A percentile compares a stretch with the other conserved stretches of the same genome.
phyloP scores from a whole-genome alignment of 92 coral and sea anemone species.

The Anthopleura xanthogrammica region DNA sequence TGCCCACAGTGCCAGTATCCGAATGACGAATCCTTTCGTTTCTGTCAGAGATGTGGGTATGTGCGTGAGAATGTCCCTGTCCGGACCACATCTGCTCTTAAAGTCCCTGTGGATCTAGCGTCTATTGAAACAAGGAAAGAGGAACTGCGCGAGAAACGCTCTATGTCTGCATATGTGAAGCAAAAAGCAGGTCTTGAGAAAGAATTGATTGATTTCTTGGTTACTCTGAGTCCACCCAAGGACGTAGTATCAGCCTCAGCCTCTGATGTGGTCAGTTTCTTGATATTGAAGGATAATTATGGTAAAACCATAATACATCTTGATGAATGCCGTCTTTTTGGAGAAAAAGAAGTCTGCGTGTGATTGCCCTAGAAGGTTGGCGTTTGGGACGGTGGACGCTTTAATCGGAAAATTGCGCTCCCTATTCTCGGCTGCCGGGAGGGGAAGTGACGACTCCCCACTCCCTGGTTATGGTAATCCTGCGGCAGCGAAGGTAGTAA shows the following conservation, averaged over 20 bases:
- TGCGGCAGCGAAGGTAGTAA: neutral
- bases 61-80: neutral
- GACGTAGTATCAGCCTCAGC: neutral
- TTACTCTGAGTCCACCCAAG: too few species aligned
- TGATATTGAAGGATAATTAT: neutral
- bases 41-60: conserved; percentile 9
- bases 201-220: neutral
- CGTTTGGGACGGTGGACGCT: neutral
- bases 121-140: neutral
- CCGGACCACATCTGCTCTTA: neutral
- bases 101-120: neutral
- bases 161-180: neutral
- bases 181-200: neutral
- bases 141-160: neutral
- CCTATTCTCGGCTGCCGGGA: neutral
- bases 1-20: neutral
- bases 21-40: neutral
- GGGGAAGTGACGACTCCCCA: neutral
- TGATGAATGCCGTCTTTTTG: neutral
- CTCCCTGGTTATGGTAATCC: neutral
- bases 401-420: neutral
- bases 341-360: neutral
- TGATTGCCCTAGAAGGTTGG: neutral
- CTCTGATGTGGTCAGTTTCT: neutral
- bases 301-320: neutral